These are phyloP conservation scores for Erpetoichthys calabaricus DNA, from an alignment of 2,797 vertebrate species.

Conservation along the genomic window DNA sequence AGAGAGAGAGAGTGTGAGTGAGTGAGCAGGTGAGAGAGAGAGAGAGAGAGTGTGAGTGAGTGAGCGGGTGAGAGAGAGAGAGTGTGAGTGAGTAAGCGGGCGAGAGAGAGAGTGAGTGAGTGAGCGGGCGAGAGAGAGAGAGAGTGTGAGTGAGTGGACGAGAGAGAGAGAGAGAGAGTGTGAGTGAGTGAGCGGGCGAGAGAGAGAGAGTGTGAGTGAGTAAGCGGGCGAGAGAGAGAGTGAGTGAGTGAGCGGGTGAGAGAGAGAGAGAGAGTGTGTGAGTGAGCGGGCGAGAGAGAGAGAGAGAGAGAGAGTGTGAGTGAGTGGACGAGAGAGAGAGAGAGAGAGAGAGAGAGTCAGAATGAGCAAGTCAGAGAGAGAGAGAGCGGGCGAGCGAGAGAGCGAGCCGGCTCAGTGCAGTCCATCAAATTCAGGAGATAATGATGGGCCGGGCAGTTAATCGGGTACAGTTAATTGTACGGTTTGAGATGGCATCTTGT, in stretches of 20 bases:
- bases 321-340: not conserved
- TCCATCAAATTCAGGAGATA: slow-evolving; percentile 39
- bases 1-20: no score
- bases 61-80: no score
- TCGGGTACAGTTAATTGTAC: slow-evolving; percentile 79
- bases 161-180: not conserved
- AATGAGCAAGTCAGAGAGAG: slow-evolving; percentile 1
- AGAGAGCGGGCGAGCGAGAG: not conserved
- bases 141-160: no score
- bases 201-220: no score
- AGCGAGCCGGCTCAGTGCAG: slow-evolving; percentile 12
- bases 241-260: no score
- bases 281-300: not conserved
- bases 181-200: not conserved
- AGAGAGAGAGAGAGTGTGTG: not conserved
- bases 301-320: not conserved
- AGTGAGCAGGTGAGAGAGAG: no score
- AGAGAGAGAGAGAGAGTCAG: not conserved
- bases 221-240: no score
- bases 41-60: not conserved
- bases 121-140: no score
- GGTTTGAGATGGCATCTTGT: slow-evolving; percentile 81
- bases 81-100: no score
- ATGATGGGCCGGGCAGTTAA: slow-evolving; percentile 74
- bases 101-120: no score